Conservation (phyloP, 2,113 vertebrate genomes). For the Nothoprocta pentlandii region DNA sequence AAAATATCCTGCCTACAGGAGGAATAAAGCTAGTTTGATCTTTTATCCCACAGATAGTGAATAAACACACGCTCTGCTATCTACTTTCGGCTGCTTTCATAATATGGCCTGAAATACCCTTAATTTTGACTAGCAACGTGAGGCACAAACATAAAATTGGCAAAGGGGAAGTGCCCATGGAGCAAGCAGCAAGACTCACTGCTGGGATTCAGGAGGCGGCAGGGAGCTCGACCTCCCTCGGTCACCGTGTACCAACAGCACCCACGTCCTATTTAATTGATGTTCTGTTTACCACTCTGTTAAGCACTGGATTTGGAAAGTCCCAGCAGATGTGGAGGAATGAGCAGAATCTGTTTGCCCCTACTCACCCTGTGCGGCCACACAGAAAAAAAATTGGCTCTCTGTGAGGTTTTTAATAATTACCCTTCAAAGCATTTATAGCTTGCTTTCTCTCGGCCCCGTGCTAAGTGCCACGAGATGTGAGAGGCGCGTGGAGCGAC, state of each 20-base stretch:
- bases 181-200: background rate
- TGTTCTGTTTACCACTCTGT: conserved; percentile 37
- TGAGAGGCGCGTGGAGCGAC: background rate
- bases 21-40: background rate
- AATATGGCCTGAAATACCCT: background rate
- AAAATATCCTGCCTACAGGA: background rate
- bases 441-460: background rate
- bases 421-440: background rate
- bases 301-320: conserved; percentile 50
- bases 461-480: background rate
- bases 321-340: conserved; percentile 6
- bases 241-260: conserved; percentile 14
- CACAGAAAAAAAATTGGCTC: background rate
- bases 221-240: conserved; percentile 16
- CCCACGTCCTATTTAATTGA: conserved; percentile 34
- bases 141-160: background rate
- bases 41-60: background rate
- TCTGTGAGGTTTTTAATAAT: background rate
- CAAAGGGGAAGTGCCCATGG: background rate
- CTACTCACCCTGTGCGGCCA: background rate
- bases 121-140: background rate
- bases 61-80: background rate
- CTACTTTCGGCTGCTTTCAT: background rate
- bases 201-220: background rate
- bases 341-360: background rate